These are phyloP conservation scores for Formicarius rufipectus DNA, from an alignment of 2,113 vertebrate species.

Conservation along the genomic window DNA sequence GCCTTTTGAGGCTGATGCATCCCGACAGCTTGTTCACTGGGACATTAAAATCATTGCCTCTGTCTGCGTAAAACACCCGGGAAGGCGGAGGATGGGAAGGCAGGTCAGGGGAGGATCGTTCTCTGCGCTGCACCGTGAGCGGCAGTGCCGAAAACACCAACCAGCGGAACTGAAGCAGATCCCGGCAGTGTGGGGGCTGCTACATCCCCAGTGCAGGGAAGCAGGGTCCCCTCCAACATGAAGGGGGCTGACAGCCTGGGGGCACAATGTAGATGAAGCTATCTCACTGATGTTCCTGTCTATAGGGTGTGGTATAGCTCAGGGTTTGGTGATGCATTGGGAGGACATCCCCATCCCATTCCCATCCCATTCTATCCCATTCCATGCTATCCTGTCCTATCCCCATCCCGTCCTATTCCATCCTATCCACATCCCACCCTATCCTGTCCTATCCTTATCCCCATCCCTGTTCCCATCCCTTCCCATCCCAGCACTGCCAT, in stretches of 20 bases:
- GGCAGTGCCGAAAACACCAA: rapidly evolving
- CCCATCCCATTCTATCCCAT: background rate
- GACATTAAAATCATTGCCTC: conserved; percentile 57
- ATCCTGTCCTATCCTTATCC: no score
- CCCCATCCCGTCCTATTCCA: background rate
- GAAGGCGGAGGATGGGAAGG: background rate
- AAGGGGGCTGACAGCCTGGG: background rate
- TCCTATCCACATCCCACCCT: background rate
- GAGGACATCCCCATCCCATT: background rate
- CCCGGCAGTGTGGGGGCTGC: rapidly evolving
- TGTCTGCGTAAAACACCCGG: background rate
- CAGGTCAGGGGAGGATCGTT: conserved; percentile 4
- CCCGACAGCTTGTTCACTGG: conserved; percentile 60
- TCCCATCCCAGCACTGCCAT: background rate
- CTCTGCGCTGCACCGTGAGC: background rate
- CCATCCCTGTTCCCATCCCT: background rate
- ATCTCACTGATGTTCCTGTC: rapidly evolving
- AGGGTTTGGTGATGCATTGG: background rate
- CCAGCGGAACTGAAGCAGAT: background rate
- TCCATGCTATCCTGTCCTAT: background rate
- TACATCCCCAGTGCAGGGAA: background rate
- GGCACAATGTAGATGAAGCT: background rate
- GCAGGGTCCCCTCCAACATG: background rate
- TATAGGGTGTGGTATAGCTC: background rate
- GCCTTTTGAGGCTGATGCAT: conserved; percentile 67